Evolutionary conservation across 2,113 vertebrate genomes (phyloP), one percentile per base, ranked within the genome.

Genomic region (Triplophysa rosa): DNA sequence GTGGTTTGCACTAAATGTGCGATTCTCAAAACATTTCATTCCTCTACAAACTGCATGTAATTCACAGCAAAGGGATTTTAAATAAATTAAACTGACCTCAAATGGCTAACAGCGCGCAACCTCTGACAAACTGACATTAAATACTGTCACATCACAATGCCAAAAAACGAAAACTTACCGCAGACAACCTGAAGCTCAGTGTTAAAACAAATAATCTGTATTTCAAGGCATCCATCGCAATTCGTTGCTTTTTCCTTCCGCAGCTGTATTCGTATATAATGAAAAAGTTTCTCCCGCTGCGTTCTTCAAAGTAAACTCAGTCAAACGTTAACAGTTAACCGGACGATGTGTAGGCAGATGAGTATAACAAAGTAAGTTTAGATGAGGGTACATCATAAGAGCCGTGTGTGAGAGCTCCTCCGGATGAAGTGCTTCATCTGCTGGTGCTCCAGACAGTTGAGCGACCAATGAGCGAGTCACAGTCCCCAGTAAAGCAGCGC

Each of bases 161-260:
- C 0, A 24, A 9, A 73, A 24, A 78, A 56, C 11, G 59, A 66
- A 64, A 8, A 84, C 85, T 86, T 84, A 86, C 85, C 16, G n/a
- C 14, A 24, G 37, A 75, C 8, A 80, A 12, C 16, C 67, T n/a
- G 33, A 29, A 69, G 66, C 62, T 75, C 37, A 86, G 54, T 11
- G 74, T 71, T 66, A 76, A 82, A 67, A 67, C 23, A 59, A 78
- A 70, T 29, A 84, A 45, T 58, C 78, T 37, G 49, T 69, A 62
- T 77, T 79, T 85, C 47, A 86, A 75, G 26, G 79, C 80, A 66
- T 86, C 85, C 91, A 92, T 92, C 56, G 66, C 69, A 10, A 62
- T 40, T 14, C 16, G 67, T 10, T 24, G 69, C 14, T 58, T 59
- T 67, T 17, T 45, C 16, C n/a, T 23, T 26, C 17, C 4, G 19